Base-by-base conservation (phyloP, 1,140 invertebrate genomes). In the Megalopta genalis region DNA sequence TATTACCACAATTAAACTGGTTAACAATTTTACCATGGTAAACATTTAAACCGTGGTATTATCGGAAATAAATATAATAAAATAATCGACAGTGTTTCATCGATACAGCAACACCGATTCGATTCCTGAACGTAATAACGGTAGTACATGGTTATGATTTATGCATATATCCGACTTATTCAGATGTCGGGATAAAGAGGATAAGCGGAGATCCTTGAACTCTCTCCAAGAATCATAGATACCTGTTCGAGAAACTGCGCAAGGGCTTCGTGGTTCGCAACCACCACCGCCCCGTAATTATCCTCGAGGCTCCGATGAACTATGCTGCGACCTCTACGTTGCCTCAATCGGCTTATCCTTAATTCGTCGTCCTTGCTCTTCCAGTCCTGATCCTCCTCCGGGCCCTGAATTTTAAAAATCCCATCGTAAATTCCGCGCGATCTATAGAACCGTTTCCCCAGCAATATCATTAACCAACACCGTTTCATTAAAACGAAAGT, bases 221-320 rank as follows among this genome's bases (percentile, higher is more conserved):
- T n/a, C 7, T n/a, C 7, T 8, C 16, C 42, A n/a, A 46, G 49
- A 49, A 25, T 65, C n/a, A 59, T 62, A 73, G 81, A 90, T 94
- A 97, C 96, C 94, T 97, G 96, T 90, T 97, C 96, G 64, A 97
- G 93, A 86, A 97, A 95, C 92, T 97, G 96, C 46, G 96, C 96
- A 0, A 98, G 93, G 5, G 97, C 96, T 92, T 97, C 96, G 88
- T 97, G 96, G 93, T 98, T 98, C 52, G 97, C 97, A n/a, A 97
- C 95, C 57, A 97, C 95, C 2, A 98, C 96, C 59, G 97, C 97
- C 2, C 96, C 96, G 88, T 98, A 98, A 92, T 97, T 97, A 87
- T 97, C 97, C 89, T 97, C 97, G 46, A 98, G 93, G 90, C 95
- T 97, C 87, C 95, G 96, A 90, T 97, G 96, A 65, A 97, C 95